Evolutionary conservation across 2,888 invertebrate species (phyloP), one percentile per base, ranked within the genome.

Genomic region (Dione juno): DNA sequence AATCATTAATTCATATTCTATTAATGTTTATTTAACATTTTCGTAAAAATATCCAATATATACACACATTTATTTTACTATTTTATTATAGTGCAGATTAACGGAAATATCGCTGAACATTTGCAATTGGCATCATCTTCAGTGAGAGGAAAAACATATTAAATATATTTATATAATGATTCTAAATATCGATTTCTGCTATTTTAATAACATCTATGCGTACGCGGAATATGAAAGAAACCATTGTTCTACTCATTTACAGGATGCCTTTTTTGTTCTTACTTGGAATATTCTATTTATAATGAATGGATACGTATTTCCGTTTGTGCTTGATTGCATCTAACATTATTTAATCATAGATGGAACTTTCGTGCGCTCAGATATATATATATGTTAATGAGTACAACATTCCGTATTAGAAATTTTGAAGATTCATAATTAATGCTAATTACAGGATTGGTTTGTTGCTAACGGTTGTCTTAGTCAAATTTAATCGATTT

Each of bases 291-390:
- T 69, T 21, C 61, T 50, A 28, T 66, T 52, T 58, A 66, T 21
- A 57, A 61, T 61, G 67, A 66, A 67, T 68, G 65, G 54, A 41
- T 61, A 64, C 66, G 68, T 68, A 63, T 64, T 71, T 73, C 73
- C 71, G 71, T 71, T 71, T 71, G 68, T 57, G 45, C 63, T 71
- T 45, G 63, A 73, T 66, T 69, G 57, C 63, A 73, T 66, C 63
- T 66, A 19, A 43, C 41, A 50, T 53, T 59, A 45, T 58, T 40
- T 16, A 45, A 7, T 28, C 28, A 19, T 43, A 52, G 52, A 40
- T 48, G 28, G 13, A 21, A 40, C 65, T 53, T 59, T 68, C 63
- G 21, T 57, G 64, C 53, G 54, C 53, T 67, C 52, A 59, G 43
- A 35, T 40, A 68, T 52, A 53, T 28, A 28, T 21, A 57, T 66